Evolutionary conservation across 2,113 vertebrate genomes (phyloP), one percentile per base, ranked within the genome.

Genomic region (Cygnus atratus): DNA sequence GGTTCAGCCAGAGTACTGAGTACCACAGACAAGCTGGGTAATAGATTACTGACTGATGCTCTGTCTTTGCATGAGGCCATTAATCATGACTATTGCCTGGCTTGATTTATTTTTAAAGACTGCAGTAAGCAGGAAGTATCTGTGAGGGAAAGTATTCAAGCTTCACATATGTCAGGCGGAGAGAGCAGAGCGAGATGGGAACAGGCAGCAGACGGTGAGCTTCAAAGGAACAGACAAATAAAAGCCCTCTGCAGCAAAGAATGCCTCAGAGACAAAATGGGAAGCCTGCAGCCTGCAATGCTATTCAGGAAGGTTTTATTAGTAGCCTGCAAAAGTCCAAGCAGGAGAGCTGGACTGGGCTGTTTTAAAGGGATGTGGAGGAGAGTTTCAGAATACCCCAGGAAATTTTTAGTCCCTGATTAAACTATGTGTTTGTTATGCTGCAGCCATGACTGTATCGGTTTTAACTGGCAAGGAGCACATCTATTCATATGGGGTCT

Each of bases 221-320:
- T 96, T 93, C 95, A 96, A 90, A 94, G 79, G 88, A 93, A 25
- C 79, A 94, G 83, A 58, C 46, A 93, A 87, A 95, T 90, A 80
- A 95, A 95, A 95, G 43, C 39, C 75, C 72, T 72, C 71, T 71
- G 77, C 46, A 91, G 88, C 61, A 90, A 57, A 75, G 73, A 71
- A 94, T 71, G 57, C 85, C 90, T 92, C 4, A 0, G 79, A 93
- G 86, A 87, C 61, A 74, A 54, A 78, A 84, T 0, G 0, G 28
- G 73, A 57, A 94, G 65, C 39, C 61, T 91, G 25, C 75, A 93
- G 41, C 37, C 31, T 50, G 28, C 3, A 0, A 31, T 37, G 41
- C 10, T 54, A 8, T 29, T 94, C 67, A 59, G 59, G 24, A 80
- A 55, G 84, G 24, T 54, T 87, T 91, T 77, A 37, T 91, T 37